Evolutionary conservation across 2,797 vertebrate genomes (phyloP).

Genomic region (Pipistrellus pygmaeus): DNA sequence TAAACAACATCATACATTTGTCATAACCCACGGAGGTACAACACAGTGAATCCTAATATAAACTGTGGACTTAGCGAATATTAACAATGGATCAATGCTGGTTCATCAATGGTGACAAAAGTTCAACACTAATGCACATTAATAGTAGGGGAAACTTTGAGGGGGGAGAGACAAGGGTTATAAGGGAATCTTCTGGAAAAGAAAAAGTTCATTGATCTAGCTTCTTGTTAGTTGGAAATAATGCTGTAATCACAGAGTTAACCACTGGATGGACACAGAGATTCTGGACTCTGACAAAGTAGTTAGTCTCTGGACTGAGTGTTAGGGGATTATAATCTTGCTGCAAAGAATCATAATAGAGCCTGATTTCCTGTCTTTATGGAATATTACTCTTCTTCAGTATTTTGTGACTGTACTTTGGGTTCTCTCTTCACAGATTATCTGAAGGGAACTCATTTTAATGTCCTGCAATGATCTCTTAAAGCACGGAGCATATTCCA

Average conservation of each 20-base stretch:
- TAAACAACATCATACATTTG: not conserved
- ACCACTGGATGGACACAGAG: not conserved
- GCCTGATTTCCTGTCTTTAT: not conserved
- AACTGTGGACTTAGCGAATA: not conserved
- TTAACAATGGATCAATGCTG: not conserved
- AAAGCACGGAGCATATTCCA: not conserved
- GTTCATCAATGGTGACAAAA: not conserved
- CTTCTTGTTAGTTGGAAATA: not conserved
- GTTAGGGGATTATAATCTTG: not conserved
- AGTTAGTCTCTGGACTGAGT: not conserved
- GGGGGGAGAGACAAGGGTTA: not conserved
- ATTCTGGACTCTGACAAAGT: not conserved
- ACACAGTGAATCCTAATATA: not conserved
- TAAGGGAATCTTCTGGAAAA: not conserved
- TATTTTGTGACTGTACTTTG: not conserved
- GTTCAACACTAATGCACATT: fast-evolving
- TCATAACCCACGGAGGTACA: not conserved
- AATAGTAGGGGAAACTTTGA: not conserved
- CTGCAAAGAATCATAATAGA: not conserved
- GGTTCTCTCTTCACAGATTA: not conserved
- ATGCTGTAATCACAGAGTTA: not conserved
- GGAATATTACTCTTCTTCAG: not conserved
- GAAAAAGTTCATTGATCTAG: not conserved
- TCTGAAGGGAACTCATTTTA: not conserved
- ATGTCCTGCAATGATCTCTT: not conserved